Percentiles rank a stretch among this genome's conserved stretches.
These are phyloP conservation scores for Folsomia manolachei DNA, from an alignment of 2,888 invertebrate genomes.

Conservation along the genomic window DNA sequence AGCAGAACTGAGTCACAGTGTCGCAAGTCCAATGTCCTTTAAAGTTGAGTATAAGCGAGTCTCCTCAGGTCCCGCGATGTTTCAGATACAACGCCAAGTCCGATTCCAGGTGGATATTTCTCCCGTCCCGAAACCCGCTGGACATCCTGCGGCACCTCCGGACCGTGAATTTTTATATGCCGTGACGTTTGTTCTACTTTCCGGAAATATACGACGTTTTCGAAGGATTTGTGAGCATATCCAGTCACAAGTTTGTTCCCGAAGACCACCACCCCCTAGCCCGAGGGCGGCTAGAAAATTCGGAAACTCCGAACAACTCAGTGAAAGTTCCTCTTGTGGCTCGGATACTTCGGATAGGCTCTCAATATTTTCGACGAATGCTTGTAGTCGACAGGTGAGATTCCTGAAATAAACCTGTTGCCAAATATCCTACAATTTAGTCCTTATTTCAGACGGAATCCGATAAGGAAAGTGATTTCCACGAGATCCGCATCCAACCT, in stretches of 20 bases:
- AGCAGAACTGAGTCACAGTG: conserved; percentile 93
- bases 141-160: conserved; percentile 57
- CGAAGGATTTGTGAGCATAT: conserved; percentile 94
- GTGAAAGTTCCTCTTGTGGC: conserved; percentile 68
- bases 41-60: conserved; percentile 95
- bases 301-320: conserved; percentile 61
- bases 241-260: conserved; percentile 72
- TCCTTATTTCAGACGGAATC: conserved; percentile 59
- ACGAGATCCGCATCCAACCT: conserved; percentile 41
- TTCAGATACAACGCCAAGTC: conserved; percentile 94
- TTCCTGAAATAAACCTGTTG: background rate
- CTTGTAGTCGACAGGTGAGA: conserved; percentile 59
- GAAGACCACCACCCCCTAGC: conserved; percentile 62
- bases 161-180: conserved; percentile 72
- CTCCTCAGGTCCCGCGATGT: conserved; percentile 91
- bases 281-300: conserved; percentile 66
- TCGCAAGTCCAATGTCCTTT: conserved; percentile 97
- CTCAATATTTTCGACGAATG: conserved; percentile 56
- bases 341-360: conserved; percentile 66
- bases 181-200: conserved; percentile 88
- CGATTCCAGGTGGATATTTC: conserved; percentile 72
- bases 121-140: conserved; percentile 59
- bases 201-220: conserved; percentile 92
- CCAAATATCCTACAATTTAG: background rate
- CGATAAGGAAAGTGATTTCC: conserved; percentile 62